Evolutionary conservation across 2,888 invertebrate genomes (phyloP), one percentile per base, ranked within the genome.

Genomic region (Lithophane ornitopus): DNA sequence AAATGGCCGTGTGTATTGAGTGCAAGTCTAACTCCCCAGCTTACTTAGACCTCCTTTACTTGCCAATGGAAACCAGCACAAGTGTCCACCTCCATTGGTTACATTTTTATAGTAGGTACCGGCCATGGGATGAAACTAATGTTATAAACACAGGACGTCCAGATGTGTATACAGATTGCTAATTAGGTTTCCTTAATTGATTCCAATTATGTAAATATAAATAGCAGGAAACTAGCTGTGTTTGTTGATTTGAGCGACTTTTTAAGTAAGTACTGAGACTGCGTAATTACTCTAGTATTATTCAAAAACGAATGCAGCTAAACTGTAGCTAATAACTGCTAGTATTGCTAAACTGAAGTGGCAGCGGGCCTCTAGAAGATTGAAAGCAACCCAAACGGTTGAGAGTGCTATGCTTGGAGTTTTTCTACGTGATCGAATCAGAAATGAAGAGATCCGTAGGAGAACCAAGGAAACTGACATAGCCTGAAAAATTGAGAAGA

Each of bases 61-160:
- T 78, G 76, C 75, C 81, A 88, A 90, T 91, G 84, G 83, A 80
- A 87, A 85, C 81, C 69, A 84, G 79, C 46, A 70, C 66, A 85
- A 74, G 85, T 89, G 85, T 90, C 92, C 82, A 74, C 80, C 76
- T 83, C 68, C 79, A 89, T 88, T 92, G 90, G 92, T 89, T 87
- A 84, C 74, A 85, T 88, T 89, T 90, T 90, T 88, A 87, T 84
- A 69, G 71, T 34, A 34, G 34, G 34, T 63, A 76, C 66, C 41
- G 0, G 28, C 49, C n/a, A 81, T 77, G 77, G 80, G 84, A 77
- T 80, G 74, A 76, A 71, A 66, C 79, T 81, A 80, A 74, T 79
- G 80, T 63, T 76, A 69, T 72, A 78, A 75, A 58, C 61, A 83
- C 86, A 79, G 86, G 86, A 83, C 80, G 73, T 85, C 58, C 52